Conservation (phyloP, 35 echinoderm and acorn worm species). For the Lytechinus variegatus region DNA sequence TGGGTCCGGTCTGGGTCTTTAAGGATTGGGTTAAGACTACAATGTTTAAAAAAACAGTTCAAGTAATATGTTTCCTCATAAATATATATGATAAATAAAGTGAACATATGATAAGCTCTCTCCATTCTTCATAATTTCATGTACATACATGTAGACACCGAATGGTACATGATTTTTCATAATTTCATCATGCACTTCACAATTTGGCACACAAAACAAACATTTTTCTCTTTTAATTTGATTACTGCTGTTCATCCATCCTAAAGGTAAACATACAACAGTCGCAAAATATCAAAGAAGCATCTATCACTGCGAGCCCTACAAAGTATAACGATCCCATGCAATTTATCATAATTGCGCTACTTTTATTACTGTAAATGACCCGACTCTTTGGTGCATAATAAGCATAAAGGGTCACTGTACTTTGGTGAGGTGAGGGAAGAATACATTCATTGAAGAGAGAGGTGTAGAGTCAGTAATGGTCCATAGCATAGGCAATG, state of each 20-base stretch:
- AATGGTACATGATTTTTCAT: too few species aligned
- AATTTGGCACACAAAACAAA: too few species aligned
- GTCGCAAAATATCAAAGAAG: background rate
- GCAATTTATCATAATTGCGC: background rate
- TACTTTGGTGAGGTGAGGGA: background rate
- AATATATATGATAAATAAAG: too few species aligned
- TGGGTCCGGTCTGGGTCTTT: too few species aligned
- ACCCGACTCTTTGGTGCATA: background rate
- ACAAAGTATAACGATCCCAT: background rate
- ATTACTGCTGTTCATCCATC: background rate
- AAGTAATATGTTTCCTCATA: too few species aligned
- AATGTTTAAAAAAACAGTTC: too few species aligned
- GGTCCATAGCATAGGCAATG: conserved; percentile 1
- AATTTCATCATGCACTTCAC: too few species aligned
- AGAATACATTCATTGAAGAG: background rate
- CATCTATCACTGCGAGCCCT: background rate
- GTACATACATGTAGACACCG: too few species aligned
- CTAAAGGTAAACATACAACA: background rate
- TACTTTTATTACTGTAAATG: background rate
- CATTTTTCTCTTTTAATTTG: background rate
- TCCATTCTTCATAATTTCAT: too few species aligned
- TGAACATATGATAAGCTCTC: too few species aligned
- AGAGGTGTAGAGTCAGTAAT: conserved; percentile 17
- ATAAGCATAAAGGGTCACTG: conserved; percentile 3
- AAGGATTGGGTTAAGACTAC: too few species aligned